These are phyloP conservation scores for Phodopus roborovskii DNA, from an alignment of 2,113 vertebrate species.

Conservation along the genomic window DNA sequence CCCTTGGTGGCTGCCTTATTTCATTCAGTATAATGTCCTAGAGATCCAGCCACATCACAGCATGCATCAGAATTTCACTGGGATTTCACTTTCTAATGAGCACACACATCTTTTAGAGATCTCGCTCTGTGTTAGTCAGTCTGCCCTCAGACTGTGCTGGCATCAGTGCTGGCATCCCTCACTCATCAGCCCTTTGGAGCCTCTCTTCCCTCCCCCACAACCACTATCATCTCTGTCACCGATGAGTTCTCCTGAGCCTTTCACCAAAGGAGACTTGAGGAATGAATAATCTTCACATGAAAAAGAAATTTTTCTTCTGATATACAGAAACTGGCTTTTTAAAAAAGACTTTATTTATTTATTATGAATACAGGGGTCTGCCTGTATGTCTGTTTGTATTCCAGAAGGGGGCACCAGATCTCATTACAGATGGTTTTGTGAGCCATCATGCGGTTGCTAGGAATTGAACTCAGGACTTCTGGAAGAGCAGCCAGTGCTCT, in stretches of 20 bases:
- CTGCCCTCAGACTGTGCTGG: neutral
- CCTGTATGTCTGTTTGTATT: neutral
- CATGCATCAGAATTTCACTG: neutral
- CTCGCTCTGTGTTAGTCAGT: neutral
- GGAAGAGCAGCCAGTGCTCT: neutral
- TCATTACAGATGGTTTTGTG: neutral
- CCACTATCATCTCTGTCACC: neutral
- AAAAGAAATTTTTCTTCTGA: conserved; percentile 16
- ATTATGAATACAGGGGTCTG: neutral
- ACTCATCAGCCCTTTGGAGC: conserved; percentile 5
- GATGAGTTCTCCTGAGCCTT: conserved; percentile 43
- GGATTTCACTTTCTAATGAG: conserved; percentile 17
- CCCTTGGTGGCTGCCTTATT: neutral
- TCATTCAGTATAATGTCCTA: neutral
- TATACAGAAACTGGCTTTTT: conserved; percentile 39
- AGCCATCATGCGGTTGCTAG: neutral
- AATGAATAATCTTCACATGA: neutral
- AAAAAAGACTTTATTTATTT: neutral
- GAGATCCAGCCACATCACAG: neutral
- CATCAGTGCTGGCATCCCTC: neutral
- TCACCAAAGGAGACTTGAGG: conserved; percentile 29
- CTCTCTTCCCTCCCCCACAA: neutral
- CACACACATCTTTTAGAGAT: neutral
- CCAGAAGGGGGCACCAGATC: neutral
- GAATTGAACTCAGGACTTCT: neutral